Evolutionary conservation across 2,797 vertebrate species (phyloP), one percentile per base, ranked within the genome.

Genomic region (Poecilia velifera): DNA sequence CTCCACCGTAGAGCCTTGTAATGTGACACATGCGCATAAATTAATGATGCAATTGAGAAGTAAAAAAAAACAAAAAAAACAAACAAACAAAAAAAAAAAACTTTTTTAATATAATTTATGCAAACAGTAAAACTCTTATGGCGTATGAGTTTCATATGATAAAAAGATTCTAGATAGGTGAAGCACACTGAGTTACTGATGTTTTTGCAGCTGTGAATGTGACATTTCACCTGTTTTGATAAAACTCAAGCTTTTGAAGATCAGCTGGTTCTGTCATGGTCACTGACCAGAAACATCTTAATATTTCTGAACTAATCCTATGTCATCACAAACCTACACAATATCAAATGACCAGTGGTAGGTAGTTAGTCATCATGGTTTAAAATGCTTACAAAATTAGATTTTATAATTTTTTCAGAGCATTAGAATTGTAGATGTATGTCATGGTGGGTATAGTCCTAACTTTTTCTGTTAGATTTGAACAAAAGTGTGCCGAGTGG

Each of bases 401-500:
- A 34, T 51, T 51, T 51, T 73, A 20, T 49, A 16, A 7, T 36
- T 18, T 64, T 34, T 64, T 36, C 31, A 36, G 16, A 64, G 31
- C 1, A 64, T 18, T 64, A 16, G 18, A 66, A 39, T 39, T 39
- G 64, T 22, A 39, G 7, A 43, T 43, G 22, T n/a, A 43, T 43
- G 22, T n/a, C 25, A 45, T 41, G 9, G 36, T 70, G 39, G 10
- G 3, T 70, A n/a, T 6, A 2, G 39, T 22, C 22, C 12, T 72
- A 86, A 71, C 51, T 64, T 87, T 85, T 77, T 82, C 34, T 82
- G 62, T 43, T 82, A 66, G 66, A 87, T 80, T 85, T 81, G 53
- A 71, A 84, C 20, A 57, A 20, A 77, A 10, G 74, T 53, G 28
- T 1, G 14, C 22, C 72, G 45, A 77, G 43, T 81, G 80, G 81